phyloP scores from a whole-genome alignment of 1,140 invertebrate species.

The Helicoverpa armigera region DNA sequence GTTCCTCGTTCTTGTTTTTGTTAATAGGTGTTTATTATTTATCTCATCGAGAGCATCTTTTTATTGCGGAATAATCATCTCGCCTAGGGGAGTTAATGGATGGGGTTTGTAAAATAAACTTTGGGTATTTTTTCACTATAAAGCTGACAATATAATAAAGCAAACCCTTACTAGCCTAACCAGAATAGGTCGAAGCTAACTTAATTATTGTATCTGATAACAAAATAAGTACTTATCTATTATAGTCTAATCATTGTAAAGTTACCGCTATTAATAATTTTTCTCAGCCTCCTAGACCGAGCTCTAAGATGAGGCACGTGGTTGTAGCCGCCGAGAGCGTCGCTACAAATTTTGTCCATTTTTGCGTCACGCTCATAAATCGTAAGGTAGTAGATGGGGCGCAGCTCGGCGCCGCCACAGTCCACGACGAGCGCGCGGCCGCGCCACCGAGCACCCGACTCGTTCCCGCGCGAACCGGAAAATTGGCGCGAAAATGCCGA shows the following conservation, averaged over 20 bases:
- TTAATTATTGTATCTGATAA: no score
- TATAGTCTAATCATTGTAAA: neutral
- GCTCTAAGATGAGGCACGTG: conserved; percentile 33
- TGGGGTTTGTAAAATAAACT: no score
- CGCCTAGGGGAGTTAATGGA: neutral
- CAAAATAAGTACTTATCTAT: no score
- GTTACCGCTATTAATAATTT: conserved; percentile 18
- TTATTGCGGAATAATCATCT: neutral
- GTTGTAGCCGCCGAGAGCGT: conserved; percentile 7
- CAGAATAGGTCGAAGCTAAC: no score
- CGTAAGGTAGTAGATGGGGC: conserved; percentile 78
- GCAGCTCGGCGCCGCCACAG: conserved; percentile 68
- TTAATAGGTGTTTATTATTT: neutral
- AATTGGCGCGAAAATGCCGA: conserved; percentile 84
- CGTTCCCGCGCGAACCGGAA: conserved; percentile 70
- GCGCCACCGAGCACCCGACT: conserved; percentile 68
- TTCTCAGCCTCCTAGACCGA: conserved; percentile 6
- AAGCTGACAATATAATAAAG: no score
- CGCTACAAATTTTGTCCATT: conserved; percentile 67
- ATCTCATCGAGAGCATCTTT: neutral
- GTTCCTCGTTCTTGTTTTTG: neutral
- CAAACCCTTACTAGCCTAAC: no score
- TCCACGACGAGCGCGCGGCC: conserved; percentile 72
- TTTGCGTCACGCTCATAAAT: conserved; percentile 81
- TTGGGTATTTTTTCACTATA: no score